Evolutionary conservation across 23 tunicate genomes (phyloP), one percentile per base, ranked within the genome.

Genomic region (Trididemnum nubilum): DNA sequence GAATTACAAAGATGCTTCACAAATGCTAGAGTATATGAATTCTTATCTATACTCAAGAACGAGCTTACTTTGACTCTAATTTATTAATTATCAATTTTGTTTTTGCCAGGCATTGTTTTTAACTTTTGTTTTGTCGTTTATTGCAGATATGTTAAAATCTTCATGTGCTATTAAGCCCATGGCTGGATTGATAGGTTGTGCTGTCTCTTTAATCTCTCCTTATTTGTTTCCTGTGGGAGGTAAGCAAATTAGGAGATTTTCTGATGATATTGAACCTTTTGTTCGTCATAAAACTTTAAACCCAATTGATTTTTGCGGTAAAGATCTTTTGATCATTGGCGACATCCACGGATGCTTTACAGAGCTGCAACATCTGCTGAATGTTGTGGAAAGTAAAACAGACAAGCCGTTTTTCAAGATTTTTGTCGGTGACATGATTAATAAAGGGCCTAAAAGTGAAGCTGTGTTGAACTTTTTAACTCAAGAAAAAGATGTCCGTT

Each of bases 381-480:
- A 52, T 2, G 51, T 33, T 9, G 90, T 73, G 21, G 33, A 67
- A n/a, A 4, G 65, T 4, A 65, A 51, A 26, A 85, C 69, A 15
- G 38, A 37, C 19, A 76, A 64, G 57, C 54, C 77, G 1, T 60
- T 86, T 33, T 80, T 85, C 2, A 79, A 77, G 18, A 69, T 94
- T 40, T 89, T 94, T 77, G 92, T 94, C 54, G 99, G 99, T 0
- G 99, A 94, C 50, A 66, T 94, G 82, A 71, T 94, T 21, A 85
- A 89, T 54, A 94, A 94, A 77, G 99, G 99, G 18, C 99, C 99
- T n/a, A 81, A 85, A 70, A 89, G 71, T 76, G 60, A 27, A 4
- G 88, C 81, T 73, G 78, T 89, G 37, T 34, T 94, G 51, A 58
- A 89, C 26, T 81, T 51, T 67, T 34, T 94, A 28, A 72, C 44